Evolutionary conservation across 35 echinoderm and acorn worm species (phyloP).

Genomic region (Ophioderma brevispina): DNA sequence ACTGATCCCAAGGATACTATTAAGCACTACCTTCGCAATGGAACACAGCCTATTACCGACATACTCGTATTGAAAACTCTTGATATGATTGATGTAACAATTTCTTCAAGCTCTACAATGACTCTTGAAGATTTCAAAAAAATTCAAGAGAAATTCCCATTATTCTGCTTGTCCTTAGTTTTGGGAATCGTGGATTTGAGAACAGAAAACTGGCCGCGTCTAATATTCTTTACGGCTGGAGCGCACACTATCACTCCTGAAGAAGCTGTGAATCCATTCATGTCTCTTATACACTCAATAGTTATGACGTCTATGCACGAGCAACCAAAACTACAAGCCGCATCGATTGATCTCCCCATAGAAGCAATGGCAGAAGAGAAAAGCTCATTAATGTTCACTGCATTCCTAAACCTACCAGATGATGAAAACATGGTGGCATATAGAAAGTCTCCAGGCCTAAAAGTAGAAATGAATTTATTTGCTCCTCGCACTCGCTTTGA

Average conservation of each 20-base stretch:
- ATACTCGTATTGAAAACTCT: neutral
- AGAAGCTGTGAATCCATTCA: conserved; percentile 27
- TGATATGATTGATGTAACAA: neutral
- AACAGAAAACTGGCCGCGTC: neutral
- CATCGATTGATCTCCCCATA: conserved; percentile 41
- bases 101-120: neutral
- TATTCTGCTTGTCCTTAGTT: neutral
- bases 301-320: conserved; percentile 52
- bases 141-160: neutral
- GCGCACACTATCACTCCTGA: neutral
- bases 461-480: neutral
- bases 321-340: conserved; percentile 18
- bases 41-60: neutral
- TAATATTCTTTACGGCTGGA: conserved; percentile 7
- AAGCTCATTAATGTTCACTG: neutral
- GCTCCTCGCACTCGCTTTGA: neutral
- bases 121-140: neutral
- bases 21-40: neutral
- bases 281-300: conserved; percentile 32
- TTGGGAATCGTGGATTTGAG: neutral
- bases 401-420: neutral
- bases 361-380: neutral
- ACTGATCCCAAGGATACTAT: neutral
- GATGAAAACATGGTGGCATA: neutral
- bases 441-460: neutral